Base-by-base conservation (phyloP, 2,888 invertebrate species). In the Calephelis perditalis region DNA sequence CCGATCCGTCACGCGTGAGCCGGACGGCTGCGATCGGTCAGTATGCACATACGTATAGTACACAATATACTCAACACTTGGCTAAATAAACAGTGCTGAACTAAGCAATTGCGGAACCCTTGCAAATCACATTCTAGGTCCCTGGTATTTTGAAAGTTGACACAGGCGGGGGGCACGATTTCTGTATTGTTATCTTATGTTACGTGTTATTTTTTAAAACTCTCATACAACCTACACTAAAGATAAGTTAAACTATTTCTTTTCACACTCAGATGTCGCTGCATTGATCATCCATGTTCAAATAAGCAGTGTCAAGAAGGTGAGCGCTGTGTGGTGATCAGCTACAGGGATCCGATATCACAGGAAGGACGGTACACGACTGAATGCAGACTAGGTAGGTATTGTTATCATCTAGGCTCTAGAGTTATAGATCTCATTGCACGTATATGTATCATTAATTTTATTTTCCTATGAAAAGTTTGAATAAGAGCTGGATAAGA, bases 291-390 rank as follows among this genome's bases (percentile, higher is more conserved):
- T 82, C 97, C 97, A 0, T 97, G 97, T 75, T 87, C 91, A 45
- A 78, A 78, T 8, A 79, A 91, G 60, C 66, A 74, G 8, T 97
- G 97, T 72, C 89, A 92, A 0, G 86, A 91, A 9, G 93, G 91
- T 15, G 92, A 94, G 61, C 92, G 93, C 67, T 97, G 97, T 77
- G 93, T 94, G 7, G 92, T 95, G 8, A 93, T 93, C 55, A 79
- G 93, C 0, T 91, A 92, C 78, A 76, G 79, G 62, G 75, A 90
- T 70, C 69, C 77, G 0, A 55, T 82, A 62, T 52, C 66, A 43
- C 59, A 77, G 71, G 67, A 81, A 56, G 64, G 80, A 71, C 57
- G 77, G 56, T 94, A 93, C 76, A 81, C 89, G 0, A 91, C 94
- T 2, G 90, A 93, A 62, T 96, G 96, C 79, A 91, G 94, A 78